phyloP scores from a whole-genome alignment of 2,113 vertebrate species.

The Verasper variegatus region DNA sequence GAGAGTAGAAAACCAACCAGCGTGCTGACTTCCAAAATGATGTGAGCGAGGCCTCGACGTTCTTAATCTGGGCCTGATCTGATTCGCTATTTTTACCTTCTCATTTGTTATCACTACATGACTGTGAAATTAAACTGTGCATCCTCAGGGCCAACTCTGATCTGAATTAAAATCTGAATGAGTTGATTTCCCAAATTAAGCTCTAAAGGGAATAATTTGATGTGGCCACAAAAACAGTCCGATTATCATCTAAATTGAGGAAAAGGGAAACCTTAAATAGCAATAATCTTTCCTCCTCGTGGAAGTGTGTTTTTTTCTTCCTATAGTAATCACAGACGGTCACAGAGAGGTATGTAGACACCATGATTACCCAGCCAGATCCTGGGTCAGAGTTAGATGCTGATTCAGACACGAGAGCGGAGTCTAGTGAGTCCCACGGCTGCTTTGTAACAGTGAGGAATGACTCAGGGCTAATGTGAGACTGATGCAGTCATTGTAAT shows the following conservation, averaged over 20 bases:
- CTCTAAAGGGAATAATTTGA: not conserved
- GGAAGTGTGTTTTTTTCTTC: slow-evolving; percentile 13
- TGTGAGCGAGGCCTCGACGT: not conserved
- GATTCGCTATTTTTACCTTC: not conserved
- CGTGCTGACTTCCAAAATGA: no score
- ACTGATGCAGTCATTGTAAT: no score
- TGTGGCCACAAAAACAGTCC: slow-evolving; percentile 29
- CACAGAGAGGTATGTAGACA: slow-evolving; percentile 26
- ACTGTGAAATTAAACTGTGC: not conserved
- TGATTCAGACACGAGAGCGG: not conserved
- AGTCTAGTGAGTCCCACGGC: not conserved
- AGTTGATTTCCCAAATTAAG: slow-evolving; percentile 8
- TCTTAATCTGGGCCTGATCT: not conserved
- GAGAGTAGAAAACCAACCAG: no score
- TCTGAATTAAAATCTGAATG: slow-evolving; percentile 27
- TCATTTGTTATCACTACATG: not conserved
- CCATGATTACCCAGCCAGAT: slow-evolving; percentile 4
- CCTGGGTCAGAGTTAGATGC: slow-evolving; percentile 1
- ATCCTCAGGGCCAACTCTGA: not conserved
- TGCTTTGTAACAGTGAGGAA: no score
- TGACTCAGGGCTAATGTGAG: no score
- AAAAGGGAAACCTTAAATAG: no score
- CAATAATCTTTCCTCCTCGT: not conserved
- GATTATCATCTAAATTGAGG: slow-evolving; percentile 10
- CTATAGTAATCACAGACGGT: slow-evolving; percentile 29